phyloP scores from a whole-genome alignment of 2,888 invertebrate species.

The Sicus ferrugineus region DNA sequence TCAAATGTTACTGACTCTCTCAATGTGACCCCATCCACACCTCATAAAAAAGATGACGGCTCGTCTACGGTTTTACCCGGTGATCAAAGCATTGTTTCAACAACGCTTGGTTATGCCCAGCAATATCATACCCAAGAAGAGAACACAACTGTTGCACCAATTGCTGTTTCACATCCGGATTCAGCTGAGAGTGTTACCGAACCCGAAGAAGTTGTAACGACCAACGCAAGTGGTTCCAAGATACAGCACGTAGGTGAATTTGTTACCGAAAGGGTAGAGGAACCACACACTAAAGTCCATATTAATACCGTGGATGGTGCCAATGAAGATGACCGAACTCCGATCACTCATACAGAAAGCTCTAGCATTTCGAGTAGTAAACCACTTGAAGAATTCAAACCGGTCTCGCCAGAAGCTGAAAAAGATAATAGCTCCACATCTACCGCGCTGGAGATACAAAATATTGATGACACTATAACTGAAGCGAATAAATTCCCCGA shows the following conservation, averaged over 20 bases:
- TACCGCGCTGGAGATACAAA: neutral
- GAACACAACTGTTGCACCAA: slow-evolving; percentile 36
- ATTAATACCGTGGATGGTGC: slow-evolving; percentile 44
- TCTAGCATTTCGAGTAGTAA: slow-evolving; percentile 14
- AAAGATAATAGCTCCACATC: neutral
- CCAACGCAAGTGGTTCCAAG: slow-evolving; percentile 29
- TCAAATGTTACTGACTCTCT: neutral
- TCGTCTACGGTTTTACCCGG: slow-evolving; percentile 33
- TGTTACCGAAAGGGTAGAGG: slow-evolving; percentile 44
- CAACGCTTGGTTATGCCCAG: slow-evolving; percentile 7
- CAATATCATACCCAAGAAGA: slow-evolving; percentile 1
- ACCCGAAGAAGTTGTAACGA: slow-evolving; percentile 52
- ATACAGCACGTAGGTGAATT: slow-evolving; percentile 44
- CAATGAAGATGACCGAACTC: slow-evolving; percentile 18
- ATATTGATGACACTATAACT: neutral
- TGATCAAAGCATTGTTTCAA: slow-evolving; percentile 36
- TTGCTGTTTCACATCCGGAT: slow-evolving; percentile 48
- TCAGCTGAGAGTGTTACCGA: slow-evolving; percentile 51
- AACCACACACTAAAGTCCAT: slow-evolving; percentile 35
- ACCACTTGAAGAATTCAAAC: slow-evolving; percentile 25
- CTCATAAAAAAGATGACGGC: neutral
- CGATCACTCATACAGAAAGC: slow-evolving; percentile 17
- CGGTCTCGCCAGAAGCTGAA: neutral
- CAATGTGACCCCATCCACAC: neutral
- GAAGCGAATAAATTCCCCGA: neutral